phyloP scores from a whole-genome alignment of 1,140 invertebrate species.

The Vanessa atalanta region DNA sequence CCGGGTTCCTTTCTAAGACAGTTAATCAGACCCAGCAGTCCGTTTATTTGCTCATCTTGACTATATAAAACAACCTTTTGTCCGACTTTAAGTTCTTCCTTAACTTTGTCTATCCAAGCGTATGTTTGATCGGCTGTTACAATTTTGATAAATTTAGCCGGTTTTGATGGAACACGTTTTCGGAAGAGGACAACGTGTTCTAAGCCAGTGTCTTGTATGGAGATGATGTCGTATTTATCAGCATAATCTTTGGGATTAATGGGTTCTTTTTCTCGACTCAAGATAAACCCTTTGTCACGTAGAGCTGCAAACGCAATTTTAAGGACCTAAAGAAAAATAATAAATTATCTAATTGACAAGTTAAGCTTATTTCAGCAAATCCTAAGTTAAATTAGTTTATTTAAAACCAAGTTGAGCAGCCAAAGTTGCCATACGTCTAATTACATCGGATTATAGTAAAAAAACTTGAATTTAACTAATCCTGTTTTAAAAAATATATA shows the following conservation, averaged over 20 bases:
- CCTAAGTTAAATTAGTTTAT: too few relatives aligned
- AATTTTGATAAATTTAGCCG: constrained; percentile 73
- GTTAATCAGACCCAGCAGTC: constrained; percentile 84
- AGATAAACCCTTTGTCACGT: constrained; percentile 76
- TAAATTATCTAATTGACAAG: too few relatives aligned
- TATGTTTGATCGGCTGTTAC: constrained; percentile 57
- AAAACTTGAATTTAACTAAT: too few relatives aligned
- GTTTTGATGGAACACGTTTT: constrained; percentile 66
- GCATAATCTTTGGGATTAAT: constrained; percentile 57
- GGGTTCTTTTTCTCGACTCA: constrained; percentile 75
- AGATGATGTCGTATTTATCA: constrained; percentile 69
- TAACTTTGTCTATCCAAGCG: constrained; percentile 74
- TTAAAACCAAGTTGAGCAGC: too few relatives aligned
- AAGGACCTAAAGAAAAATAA: constrained; percentile 59
- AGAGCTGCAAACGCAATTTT: constrained; percentile 64
- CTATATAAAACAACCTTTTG: constrained; percentile 82
- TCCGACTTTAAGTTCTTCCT: constrained; percentile 81
- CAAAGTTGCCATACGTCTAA: too few relatives aligned
- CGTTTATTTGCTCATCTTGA: constrained; percentile 85
- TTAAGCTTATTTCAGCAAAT: too few relatives aligned
- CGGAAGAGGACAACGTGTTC: constrained; percentile 76
- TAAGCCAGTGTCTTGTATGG: constrained; percentile 64
- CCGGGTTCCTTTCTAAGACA: constrained; percentile 82
- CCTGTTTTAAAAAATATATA: too few relatives aligned
- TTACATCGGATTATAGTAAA: too few relatives aligned